Percentiles rank a stretch among this genome's conserved stretches.
phyloP scores from a whole-genome alignment of 2,888 invertebrate species.

The Caenorhabditis sulstoni region DNA sequence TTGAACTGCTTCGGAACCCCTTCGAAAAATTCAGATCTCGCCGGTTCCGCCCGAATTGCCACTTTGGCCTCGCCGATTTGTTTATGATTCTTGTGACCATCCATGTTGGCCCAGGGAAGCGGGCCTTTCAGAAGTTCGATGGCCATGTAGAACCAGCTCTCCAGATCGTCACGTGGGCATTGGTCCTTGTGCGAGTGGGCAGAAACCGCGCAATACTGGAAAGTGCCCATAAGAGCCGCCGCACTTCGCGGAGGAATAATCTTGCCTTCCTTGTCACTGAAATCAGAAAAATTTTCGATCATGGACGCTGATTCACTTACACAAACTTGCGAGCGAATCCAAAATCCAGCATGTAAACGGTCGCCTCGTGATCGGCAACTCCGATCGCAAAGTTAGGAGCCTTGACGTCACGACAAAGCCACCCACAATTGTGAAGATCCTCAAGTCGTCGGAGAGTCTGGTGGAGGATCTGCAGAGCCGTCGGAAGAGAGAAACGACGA shows the following conservation, averaged over 20 bases:
- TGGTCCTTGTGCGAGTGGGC: slow-evolving; percentile 74
- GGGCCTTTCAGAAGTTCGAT: slow-evolving; percentile 71
- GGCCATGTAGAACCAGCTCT: slow-evolving; percentile 77
- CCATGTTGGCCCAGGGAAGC: slow-evolving; percentile 70
- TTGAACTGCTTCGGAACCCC: slow-evolving; percentile 70
- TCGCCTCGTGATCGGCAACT: slow-evolving; percentile 57
- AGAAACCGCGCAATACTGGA: slow-evolving; percentile 72
- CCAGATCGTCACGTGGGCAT: slow-evolving; percentile 74
- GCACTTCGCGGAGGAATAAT: slow-evolving; percentile 71
- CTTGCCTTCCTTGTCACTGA: slow-evolving; percentile 71
- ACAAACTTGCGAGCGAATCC: slow-evolving; percentile 75
- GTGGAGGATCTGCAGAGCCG: slow-evolving; percentile 68
- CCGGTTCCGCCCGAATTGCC: slow-evolving; percentile 50
- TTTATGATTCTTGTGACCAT: slow-evolving; percentile 68
- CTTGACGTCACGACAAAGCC: slow-evolving; percentile 75
- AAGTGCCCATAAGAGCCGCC: slow-evolving; percentile 75
- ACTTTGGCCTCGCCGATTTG: slow-evolving; percentile 61
- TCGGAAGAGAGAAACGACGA: slow-evolving; percentile 69
- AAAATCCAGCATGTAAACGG: slow-evolving; percentile 77
- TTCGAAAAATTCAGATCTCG: slow-evolving; percentile 62
- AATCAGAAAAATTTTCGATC: slow-evolving; percentile 8
- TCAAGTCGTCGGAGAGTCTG: slow-evolving; percentile 73
- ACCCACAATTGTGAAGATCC: slow-evolving; percentile 72
- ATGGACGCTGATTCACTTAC: slow-evolving; percentile 44
- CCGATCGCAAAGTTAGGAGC: slow-evolving; percentile 77